Conservation (phyloP, 2,113 vertebrate species). For the cattle (Bos taurus) region DNA sequence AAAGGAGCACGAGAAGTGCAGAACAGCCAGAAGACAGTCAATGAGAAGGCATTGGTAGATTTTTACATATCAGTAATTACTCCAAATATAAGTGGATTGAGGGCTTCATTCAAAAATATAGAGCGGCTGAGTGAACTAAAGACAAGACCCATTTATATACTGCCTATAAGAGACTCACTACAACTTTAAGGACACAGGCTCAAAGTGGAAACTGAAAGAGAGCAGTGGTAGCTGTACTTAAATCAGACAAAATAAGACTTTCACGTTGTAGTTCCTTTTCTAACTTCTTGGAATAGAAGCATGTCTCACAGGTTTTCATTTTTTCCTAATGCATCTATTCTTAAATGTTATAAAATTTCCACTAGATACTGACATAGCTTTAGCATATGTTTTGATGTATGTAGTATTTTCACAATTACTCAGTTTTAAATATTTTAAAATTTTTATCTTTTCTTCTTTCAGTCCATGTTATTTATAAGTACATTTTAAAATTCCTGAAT, state of each 20-base stretch:
- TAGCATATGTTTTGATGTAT: neutral
- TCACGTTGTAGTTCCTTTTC: neutral
- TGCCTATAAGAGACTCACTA: neutral
- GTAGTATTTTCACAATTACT: neutral
- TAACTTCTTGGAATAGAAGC: neutral
- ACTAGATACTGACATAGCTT: neutral
- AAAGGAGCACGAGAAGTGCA: neutral
- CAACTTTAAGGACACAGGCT: neutral
- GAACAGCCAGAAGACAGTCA: neutral
- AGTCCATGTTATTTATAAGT: neutral
- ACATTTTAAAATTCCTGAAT: neutral
- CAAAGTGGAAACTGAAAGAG: neutral
- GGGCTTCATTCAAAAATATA: neutral
- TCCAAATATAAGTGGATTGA: neutral
- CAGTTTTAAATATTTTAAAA: neutral
- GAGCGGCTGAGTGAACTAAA: neutral
- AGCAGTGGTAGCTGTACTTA: neutral
- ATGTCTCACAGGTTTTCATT: neutral
- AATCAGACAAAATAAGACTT: neutral
- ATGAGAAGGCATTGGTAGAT: neutral
- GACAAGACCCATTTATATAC: neutral
- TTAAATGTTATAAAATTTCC: neutral
- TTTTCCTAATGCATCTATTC: neutral
- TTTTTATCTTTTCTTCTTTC: neutral
- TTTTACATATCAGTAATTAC: neutral